Base-by-base conservation (phyloP, 2,113 vertebrate genomes). In the Sardina pilchardus region DNA sequence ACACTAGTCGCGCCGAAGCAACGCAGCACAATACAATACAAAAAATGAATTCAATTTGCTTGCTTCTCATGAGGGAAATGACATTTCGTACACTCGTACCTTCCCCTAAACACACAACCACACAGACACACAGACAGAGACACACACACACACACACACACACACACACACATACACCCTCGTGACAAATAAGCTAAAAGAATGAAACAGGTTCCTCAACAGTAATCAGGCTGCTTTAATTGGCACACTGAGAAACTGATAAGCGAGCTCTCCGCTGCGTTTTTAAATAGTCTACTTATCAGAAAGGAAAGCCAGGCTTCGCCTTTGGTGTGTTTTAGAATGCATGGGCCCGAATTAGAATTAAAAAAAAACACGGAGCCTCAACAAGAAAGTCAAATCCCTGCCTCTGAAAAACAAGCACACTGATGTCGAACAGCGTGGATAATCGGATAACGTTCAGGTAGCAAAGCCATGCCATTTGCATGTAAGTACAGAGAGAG, bases 241-340 rank as follows among this genome's bases (percentile, higher is more conserved):
- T 91, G 86, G 87, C 87, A 90, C 89, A 89, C 80, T 91, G 92
- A 92, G 89, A 87, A 93, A 94, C 90, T 90, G 91, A 93, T 90
- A 90, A 93, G 84, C 92, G 82, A 88, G 90, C 90, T 90, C 86
- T 90, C 91, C 91, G 92, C 92, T 91, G 94, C 88, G 91, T 90
- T 93, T 93, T 93, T 82, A 93, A 93, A 93, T 94, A 92, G 93
- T 91, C 92, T 93, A 92, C 93, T 93, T 92, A 91, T 93, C 92
- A 88, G 82, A 85, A 83, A 86, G 89, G 82, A 85, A 82, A 86
- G 89, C 90, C 83, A 91, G 85, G 87, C 88, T 88, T 83, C 34
- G 9, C 10, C 48, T 53, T 78, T 30, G n/a, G 16, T 30, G 30
- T 26, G 44, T 14, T 34, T 78, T 17, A 14, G 71, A 14, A 78